Conservation (phyloP, 2,888 invertebrate genomes). For the Tryphoninae sp. region DNA sequence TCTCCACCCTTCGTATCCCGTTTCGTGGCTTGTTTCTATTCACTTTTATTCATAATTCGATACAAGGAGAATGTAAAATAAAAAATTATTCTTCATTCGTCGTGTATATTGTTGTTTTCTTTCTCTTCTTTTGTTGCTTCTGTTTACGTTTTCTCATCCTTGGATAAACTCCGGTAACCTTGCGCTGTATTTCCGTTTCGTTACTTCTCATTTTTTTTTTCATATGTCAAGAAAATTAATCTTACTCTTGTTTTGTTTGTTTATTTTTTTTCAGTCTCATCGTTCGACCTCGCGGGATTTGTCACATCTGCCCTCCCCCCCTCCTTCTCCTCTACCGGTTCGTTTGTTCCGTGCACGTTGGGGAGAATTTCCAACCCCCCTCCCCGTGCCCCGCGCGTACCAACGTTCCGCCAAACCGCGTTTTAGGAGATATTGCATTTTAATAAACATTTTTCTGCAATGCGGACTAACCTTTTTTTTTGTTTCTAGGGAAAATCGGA, state of each 20-base stretch:
- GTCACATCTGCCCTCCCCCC: too few species aligned
- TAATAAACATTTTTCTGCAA: too few species aligned
- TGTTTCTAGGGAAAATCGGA: too few species aligned
- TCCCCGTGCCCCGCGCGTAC: background rate
- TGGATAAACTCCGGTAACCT: background rate
- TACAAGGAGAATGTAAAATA: background rate
- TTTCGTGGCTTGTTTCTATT: background rate
- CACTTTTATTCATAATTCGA: background rate
- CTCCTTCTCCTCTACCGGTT: too few species aligned
- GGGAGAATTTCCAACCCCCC: background rate
- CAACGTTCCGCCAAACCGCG: too few species aligned
- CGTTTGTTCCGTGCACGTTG: background rate
- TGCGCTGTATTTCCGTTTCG: background rate
- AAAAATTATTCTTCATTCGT: background rate
- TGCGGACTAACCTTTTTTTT: too few species aligned
- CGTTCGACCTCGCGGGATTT: too few species aligned
- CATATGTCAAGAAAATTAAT: background rate
- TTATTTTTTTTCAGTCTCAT: too few species aligned
- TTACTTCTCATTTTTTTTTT: slow-evolving; percentile 3
- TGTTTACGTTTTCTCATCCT: background rate
- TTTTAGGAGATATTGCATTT: too few species aligned
- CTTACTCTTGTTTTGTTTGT: too few species aligned
- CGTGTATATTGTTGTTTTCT: background rate
- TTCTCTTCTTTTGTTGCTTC: background rate
- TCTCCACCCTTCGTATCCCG: background rate